Base-by-base conservation (phyloP, 2,113 vertebrate species). In the Amazona guildingii region DNA sequence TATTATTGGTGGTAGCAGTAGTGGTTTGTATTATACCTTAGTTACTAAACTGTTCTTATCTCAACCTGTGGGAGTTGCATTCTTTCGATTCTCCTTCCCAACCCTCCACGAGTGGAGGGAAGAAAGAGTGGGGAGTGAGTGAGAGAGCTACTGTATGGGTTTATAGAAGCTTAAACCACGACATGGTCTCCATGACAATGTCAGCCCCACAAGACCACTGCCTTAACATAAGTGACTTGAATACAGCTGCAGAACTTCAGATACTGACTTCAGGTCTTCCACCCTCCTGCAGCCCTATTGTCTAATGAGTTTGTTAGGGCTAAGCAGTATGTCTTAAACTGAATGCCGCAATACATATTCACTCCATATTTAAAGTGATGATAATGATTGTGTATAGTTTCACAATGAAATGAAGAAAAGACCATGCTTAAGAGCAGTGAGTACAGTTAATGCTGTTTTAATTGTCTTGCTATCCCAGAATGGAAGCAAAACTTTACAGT, bases 321-420 rank as follows among this genome's bases (percentile, higher is more conserved):
- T 72, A 6, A 39, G 33, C 5, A 6, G 7, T 4, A 5, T 1
- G 7, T 14, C 41, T 25, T 35, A 7, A 54, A 14, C 29, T n/a
- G 25, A 83, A 52, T 25, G 39, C 13, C 15, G 8, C 13, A 39
- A 21, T 16, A 1, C 0, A 4, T 23, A 61, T 28, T 61, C 51
- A 31, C 33, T 59, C 51, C 5, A 0, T 39, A 27, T 31, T 59
- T 43, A 18, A 72, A 84, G 35, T 15, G 31, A 29, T 7, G 4
- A 3, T 76, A 69, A 85, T 0, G 5, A n/a, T 0, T 17, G 23
- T 37, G 44, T 27, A 8, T 0, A 25, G 10, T 51, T 70, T 81
- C 24, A 48, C 27, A 77, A 44, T 7, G 33, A 28, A 70, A 72
- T 44, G 18, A 46, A 51, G 18, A 44, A 69, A 63, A 72, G 18